Evolutionary conservation across 2,888 invertebrate species (phyloP), one percentile per base, ranked within the genome.

Genomic region (Tetramorium bicarinatum): DNA sequence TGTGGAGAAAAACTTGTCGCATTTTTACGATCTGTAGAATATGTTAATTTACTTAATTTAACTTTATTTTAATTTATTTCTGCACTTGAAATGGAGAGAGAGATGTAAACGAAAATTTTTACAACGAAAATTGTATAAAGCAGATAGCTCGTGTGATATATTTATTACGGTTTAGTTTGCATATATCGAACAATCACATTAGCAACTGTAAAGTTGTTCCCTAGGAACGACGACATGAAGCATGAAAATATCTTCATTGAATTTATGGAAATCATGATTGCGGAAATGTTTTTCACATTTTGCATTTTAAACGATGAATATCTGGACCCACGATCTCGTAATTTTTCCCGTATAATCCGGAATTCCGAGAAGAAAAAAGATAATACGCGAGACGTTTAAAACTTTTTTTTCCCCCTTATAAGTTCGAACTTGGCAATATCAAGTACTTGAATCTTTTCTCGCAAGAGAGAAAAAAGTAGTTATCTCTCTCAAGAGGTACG

Each of bases 391-490:
- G 47, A 49, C 49, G 21, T 76, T 76, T 38, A 21, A 76, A 67
- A 76, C 64, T 64, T 76, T 61, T 44, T 49, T 75, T 7, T 15
- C 13, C 3, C 41, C 18, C 18, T 38, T 15, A 44, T 66, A 66
- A 76, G 49, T 66, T 76, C 69, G 67, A 38, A 76, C 75, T 67
- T 18, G 8, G 38, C 29, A 76, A 76, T 76, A 76, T 67, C 75
- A 67, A 67, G 75, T 66, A 49, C 66, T 47, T 67, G 34, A 49
- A 76, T 66, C 66, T 76, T 76, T 76, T 49, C 72, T 76, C 67
- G 0, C 18, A 13, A 75, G 21, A 41, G 66, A 47, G 66, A 47
- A 21, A 75, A 76, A 76, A 21, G 34, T 34, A 75, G 66, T 76
- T 76, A 76, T 66, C 15, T 64, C 8, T 25, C 49, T 34, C 47